phyloP scores from a whole-genome alignment of 1,140 invertebrate genomes.

The Microplitis demolitor region DNA sequence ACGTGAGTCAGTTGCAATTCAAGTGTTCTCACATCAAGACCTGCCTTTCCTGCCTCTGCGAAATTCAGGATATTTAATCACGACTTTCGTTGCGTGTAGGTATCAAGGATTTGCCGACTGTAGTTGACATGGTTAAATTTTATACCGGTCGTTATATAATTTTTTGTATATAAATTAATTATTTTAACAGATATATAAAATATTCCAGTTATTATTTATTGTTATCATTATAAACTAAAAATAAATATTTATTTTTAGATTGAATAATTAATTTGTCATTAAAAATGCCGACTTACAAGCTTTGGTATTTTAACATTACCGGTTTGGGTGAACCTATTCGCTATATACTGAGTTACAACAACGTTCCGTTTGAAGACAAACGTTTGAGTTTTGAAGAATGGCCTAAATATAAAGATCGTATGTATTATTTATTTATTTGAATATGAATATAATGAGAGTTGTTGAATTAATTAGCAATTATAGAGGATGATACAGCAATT shows the following conservation, averaged over 20 bases:
- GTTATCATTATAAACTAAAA: not conserved
- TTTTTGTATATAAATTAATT: too few relatives aligned
- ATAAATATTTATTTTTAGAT: not conserved
- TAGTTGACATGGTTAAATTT: too few relatives aligned
- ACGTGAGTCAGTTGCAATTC: not conserved
- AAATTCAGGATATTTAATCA: too few relatives aligned
- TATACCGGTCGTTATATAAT: too few relatives aligned
- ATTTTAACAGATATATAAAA: too few relatives aligned
- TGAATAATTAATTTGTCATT: not conserved
- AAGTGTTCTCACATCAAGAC: not conserved
- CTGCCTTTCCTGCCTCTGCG: not conserved
- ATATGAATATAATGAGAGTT: not conserved
- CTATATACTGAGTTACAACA: conserved; percentile 64
- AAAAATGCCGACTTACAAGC: conserved; percentile 56
- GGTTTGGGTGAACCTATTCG: conserved; percentile 69
- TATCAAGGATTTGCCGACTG: too few relatives aligned
- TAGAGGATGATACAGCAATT: not conserved
- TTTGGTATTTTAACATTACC: conserved; percentile 67
- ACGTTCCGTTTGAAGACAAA: conserved; percentile 66
- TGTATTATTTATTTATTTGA: conserved; percentile 20
- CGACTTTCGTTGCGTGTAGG: too few relatives aligned
- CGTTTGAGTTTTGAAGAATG: conserved; percentile 57
- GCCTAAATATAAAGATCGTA: conserved; percentile 54
- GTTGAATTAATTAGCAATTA: not conserved
- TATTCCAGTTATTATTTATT: not conserved